Evolutionary conservation across 1,140 invertebrate species (phyloP), one percentile per base, ranked within the genome.

Genomic region (Pissodes strobi): DNA sequence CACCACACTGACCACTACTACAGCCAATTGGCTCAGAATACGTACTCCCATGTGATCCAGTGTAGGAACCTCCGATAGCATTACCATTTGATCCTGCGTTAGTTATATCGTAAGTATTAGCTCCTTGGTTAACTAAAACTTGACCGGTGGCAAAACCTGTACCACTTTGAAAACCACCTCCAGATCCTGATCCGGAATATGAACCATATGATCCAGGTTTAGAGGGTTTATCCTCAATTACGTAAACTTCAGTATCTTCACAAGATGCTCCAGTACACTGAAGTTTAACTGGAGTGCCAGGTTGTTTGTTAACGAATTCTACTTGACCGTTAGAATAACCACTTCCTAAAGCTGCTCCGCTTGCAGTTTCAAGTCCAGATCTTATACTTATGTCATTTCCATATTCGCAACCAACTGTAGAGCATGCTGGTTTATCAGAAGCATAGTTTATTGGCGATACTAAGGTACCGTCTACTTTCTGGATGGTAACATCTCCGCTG

Each of bases 101-200:
- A 15, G 62, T 57, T n/a, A 56, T 21, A 18, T 56, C 52, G 18
- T 51, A 23, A 8, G 41, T 39, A 10, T 23, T 21, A 10, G 22
- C 18, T 19, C 59, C 59, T 43, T 62, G 48, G 15, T 62, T 49
- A 17, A 62, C 38, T 10, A 62, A 9, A 5, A 62, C 59, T 53
- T 62, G 59, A 25, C 59, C 59, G 17, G 48, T 53, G 2, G 59
- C 59, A 38, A 49, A 62, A 5, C 59, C 58, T 6, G 13, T 21
- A n/a, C 12, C 27, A 25, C 19, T 9, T 18, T 38, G 21, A 34
- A 9, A 30, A 10, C 51, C 51, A 3, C 49, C 49, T 15, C n/a
- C n/a, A n/a, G n/a, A n/a, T 5, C 21, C 9, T 2, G 12, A 25
- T 45, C 2, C 3, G n/a, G 19, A n/a, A n/a, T n/a, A 19, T 10